Evolutionary conservation across 2,797 vertebrate genomes (phyloP).

Genomic region (Crax fasciolata): DNA sequence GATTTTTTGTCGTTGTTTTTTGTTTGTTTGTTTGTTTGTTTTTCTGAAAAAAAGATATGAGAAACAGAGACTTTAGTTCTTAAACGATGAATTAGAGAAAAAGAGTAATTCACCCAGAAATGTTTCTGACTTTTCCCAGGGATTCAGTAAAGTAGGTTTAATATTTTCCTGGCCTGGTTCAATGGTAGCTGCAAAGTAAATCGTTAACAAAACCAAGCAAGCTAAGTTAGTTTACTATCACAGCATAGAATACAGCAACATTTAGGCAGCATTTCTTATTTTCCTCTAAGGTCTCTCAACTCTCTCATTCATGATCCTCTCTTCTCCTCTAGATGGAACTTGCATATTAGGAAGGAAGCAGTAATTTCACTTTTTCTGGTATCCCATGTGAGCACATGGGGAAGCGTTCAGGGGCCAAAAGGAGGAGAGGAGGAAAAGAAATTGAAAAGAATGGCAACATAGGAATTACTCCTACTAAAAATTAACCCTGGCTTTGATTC

Average conservation of each 20-base stretch:
- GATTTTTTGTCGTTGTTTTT: neutral
- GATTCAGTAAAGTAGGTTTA: neutral
- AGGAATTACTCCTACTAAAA: neutral
- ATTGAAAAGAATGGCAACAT: neutral
- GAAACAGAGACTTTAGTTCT: neutral
- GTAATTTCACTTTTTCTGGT: neutral
- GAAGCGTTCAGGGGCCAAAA: neutral
- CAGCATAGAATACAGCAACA: neutral
- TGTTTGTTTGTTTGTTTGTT: too few relatives aligned
- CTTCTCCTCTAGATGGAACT: neutral
- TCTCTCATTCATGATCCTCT: neutral
- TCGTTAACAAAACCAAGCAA: neutral
- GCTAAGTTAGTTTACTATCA: neutral
- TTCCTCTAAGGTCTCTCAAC: neutral
- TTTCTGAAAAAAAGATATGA: neutral
- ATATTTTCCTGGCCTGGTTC: slow-evolving; percentile 52
- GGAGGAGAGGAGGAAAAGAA: neutral
- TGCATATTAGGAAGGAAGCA: neutral
- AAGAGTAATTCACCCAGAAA: slow-evolving; percentile 50
- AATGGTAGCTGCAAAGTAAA: slow-evolving; percentile 35
- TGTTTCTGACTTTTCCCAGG: slow-evolving; percentile 17
- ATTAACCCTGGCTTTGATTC: neutral
- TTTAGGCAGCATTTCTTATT: neutral
- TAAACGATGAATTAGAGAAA: neutral
- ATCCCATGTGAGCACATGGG: neutral